A percentile compares a stretch with the other conserved stretches of the same genome.
These are phyloP conservation scores for Thymelicus sylvestris DNA, from an alignment of 2,888 invertebrate species.

Conservation along the genomic window DNA sequence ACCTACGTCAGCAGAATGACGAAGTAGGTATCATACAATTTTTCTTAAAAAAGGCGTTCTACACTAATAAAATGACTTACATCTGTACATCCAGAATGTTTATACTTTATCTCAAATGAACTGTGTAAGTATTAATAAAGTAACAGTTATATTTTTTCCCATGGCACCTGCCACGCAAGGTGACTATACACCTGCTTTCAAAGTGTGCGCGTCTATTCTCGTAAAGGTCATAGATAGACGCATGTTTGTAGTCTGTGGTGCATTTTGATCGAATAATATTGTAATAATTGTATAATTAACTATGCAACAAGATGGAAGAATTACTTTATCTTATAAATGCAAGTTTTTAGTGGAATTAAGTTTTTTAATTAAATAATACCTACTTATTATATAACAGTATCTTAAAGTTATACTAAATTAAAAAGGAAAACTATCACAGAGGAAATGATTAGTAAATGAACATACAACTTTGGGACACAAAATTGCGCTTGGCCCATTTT, in stretches of 20 bases:
- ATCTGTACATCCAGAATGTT: background rate
- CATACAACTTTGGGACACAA: no score
- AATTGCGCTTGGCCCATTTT: no score
- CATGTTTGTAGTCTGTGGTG: slow-evolving; percentile 7
- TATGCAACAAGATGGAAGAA: background rate
- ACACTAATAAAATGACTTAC: background rate
- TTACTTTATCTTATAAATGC: background rate
- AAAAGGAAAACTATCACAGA: no score
- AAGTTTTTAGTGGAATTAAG: no score
- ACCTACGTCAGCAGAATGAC: no score
- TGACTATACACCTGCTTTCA: background rate
- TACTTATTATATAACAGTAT: no score
- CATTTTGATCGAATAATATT: background rate
- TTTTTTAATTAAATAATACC: no score
- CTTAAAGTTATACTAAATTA: no score
- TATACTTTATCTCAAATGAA: background rate
- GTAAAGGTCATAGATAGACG: slow-evolving; percentile 14
- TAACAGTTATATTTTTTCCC: background rate
- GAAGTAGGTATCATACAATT: no score
- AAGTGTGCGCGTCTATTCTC: slow-evolving; percentile 20
- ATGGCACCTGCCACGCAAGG: slow-evolving; percentile 13
- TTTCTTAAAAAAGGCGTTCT: no score
- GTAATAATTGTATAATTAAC: background rate
- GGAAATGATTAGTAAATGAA: no score
- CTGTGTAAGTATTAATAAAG: background rate